phyloP scores from a whole-genome alignment of 35 echinoderm and acorn worm species.

The Lytechinus variegatus region DNA sequence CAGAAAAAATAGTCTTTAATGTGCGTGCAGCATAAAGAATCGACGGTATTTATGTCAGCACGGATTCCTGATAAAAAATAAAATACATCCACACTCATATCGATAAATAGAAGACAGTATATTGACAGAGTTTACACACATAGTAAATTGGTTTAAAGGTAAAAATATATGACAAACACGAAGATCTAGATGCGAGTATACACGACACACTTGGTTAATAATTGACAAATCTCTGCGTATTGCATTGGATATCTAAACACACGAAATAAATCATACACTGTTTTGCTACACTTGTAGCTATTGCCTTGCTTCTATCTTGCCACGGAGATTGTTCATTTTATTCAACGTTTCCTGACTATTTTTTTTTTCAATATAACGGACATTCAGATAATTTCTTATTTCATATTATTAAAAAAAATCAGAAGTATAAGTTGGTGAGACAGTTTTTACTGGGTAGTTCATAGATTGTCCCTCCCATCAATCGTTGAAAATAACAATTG shows the following conservation, averaged over 20 bases:
- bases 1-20: neutral
- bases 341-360: neutral
- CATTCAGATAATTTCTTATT: too few relatives aligned
- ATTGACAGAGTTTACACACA: neutral
- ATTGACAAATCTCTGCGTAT: neutral
- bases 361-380: neutral
- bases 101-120: neutral
- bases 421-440: too few relatives aligned
- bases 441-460: too few relatives aligned
- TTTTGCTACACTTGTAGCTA: neutral
- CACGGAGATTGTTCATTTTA: neutral
- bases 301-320: neutral
- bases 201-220: neutral
- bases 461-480: neutral
- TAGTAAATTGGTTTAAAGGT: neutral
- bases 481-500: neutral
- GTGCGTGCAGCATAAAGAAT: neutral
- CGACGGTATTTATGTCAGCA: neutral
- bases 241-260: constrained; percentile 6
- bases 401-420: too few relatives aligned
- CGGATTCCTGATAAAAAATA: neutral
- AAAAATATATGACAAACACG: neutral
- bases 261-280: constrained; percentile 8
- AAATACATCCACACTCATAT: neutral
- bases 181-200: neutral